These are phyloP conservation scores for Sapayoa aenigma DNA, from an alignment of 2,113 vertebrate species.

Conservation along the genomic window DNA sequence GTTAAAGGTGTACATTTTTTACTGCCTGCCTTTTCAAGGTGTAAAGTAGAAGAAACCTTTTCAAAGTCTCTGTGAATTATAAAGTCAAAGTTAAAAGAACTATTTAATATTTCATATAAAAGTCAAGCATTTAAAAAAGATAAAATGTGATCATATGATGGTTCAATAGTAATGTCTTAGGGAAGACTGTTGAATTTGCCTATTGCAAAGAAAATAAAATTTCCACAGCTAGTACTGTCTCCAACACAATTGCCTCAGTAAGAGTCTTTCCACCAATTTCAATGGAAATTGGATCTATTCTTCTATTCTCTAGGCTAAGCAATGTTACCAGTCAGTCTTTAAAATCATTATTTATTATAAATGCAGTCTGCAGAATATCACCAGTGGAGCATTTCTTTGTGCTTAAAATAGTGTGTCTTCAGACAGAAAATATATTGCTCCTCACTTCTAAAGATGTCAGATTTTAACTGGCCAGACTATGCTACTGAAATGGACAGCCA, in stretches of 20 bases:
- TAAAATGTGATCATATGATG: neutral
- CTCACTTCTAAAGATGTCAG: neutral
- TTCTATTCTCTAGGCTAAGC: neutral
- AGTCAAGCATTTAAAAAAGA: neutral
- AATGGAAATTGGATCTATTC: neutral
- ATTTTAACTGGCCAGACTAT: neutral
- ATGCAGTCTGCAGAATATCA: neutral
- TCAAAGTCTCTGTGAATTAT: neutral
- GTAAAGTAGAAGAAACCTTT: neutral
- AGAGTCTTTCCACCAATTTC: neutral
- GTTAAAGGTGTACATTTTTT: neutral
- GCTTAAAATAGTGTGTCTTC: neutral
- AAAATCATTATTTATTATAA: neutral
- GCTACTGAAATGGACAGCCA: neutral
- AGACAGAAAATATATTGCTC: neutral
- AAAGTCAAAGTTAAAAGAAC: neutral
- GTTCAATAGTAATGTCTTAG: neutral
- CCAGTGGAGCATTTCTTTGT: neutral
- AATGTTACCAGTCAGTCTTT: neutral
- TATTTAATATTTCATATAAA: slow-evolving; percentile 17
- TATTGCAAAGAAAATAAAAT: neutral
- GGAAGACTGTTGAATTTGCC: neutral
- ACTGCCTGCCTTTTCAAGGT: neutral
- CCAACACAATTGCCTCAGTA: neutral
- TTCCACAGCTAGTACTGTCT: neutral